Percentiles rank a stretch among this genome's conserved stretches.
These are phyloP conservation scores for Ormia ochracea DNA, from an alignment of 2,888 invertebrate species.

Conservation along the genomic window DNA sequence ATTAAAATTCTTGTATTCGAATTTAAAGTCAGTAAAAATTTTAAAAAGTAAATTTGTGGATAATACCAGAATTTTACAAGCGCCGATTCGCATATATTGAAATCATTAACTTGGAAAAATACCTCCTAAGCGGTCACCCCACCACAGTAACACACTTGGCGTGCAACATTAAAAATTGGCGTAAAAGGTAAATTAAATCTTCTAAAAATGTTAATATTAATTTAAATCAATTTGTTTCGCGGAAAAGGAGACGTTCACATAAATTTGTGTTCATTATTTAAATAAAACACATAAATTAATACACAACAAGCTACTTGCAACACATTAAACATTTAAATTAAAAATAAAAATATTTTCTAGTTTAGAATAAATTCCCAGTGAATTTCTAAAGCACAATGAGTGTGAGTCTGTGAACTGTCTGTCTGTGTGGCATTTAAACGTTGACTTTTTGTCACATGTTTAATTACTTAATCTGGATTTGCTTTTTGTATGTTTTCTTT, in stretches of 20 bases:
- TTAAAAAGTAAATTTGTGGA: too few relatives aligned
- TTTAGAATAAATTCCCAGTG: background rate
- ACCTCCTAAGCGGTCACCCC: background rate
- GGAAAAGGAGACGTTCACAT: conserved; percentile 39
- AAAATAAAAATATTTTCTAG: conserved; percentile 1
- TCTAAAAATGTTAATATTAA: conserved; percentile 12
- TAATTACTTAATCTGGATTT: conserved; percentile 8
- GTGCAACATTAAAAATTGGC: background rate
- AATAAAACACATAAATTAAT: conserved; percentile 37
- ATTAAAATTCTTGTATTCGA: too few relatives aligned
- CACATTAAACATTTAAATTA: background rate
- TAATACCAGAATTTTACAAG: too few relatives aligned
- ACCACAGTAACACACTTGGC: background rate
- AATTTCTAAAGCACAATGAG: background rate
- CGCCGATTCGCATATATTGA: too few relatives aligned
- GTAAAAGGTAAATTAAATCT: background rate
- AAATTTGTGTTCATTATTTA: conserved; percentile 32
- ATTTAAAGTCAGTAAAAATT: too few relatives aligned
- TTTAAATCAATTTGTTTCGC: conserved; percentile 15
- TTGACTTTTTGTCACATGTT: background rate
- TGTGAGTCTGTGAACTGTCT: background rate
- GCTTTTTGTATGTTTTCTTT: background rate
- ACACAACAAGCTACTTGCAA: conserved; percentile 5
- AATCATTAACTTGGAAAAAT: background rate
- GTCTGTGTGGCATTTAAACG: background rate